Percentiles rank a stretch among this genome's conserved stretches.
Evolutionary conservation across 2,797 vertebrate species (phyloP).

Genomic region (Salarias fasciatus): DNA sequence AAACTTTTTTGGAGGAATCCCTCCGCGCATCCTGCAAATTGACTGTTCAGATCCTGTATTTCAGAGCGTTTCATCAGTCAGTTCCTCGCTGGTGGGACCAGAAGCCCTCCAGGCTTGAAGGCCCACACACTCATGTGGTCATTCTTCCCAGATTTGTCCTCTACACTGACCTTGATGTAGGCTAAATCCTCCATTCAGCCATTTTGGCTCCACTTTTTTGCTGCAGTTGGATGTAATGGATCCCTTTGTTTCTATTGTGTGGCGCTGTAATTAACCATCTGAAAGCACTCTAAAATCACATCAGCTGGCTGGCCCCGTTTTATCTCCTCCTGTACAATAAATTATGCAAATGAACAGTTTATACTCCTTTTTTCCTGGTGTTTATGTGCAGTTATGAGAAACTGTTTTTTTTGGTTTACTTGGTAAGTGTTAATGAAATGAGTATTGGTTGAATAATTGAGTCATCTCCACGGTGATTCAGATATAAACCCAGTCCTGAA

Average conservation of each 20-base stretch:
- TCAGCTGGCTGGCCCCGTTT: conserved; percentile 42
- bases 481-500: conserved; percentile 52
- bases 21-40: conserved; percentile 58
- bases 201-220: conserved; percentile 46
- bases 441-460: conserved; percentile 27
- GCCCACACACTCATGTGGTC: conserved; percentile 61
- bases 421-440: conserved; percentile 30
- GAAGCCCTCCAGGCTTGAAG: conserved; percentile 61
- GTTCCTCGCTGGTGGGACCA: conserved; percentile 60
- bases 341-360: conserved; percentile 42
- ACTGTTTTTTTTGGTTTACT: conserved; percentile 21
- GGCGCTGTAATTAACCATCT: conserved; percentile 67
- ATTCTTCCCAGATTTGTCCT: conserved; percentile 60
- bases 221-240: conserved; percentile 48
- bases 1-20: conserved; percentile 24
- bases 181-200: conserved; percentile 67
- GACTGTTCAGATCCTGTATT: conserved; percentile 49
- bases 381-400: conserved; percentile 30
- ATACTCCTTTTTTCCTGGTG: conserved; percentile 13
- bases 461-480: conserved; percentile 58
- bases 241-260: conserved; percentile 62
- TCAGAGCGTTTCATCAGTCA: conserved; percentile 56
- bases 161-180: conserved; percentile 62
- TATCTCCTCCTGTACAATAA: conserved; percentile 39
- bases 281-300: conserved; percentile 66